Evolutionary conservation across 2,888 invertebrate genomes (phyloP), one percentile per base, ranked within the genome.

Genomic region (Phania funesta): DNA sequence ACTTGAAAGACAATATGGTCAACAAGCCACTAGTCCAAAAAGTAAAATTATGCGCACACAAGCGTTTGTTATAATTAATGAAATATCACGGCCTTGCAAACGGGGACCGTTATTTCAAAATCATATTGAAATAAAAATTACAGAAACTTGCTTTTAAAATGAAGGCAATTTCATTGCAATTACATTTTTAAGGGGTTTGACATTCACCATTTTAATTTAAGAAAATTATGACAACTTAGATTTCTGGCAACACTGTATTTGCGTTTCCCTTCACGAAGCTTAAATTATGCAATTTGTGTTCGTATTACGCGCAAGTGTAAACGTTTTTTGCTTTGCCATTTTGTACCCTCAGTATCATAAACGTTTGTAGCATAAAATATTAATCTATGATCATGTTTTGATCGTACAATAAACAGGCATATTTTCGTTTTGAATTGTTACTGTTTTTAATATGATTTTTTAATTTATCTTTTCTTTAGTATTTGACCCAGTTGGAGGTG

Each of bases 401-500:
- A 70, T 52, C 58, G 41, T 76, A 38, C 50, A 18, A 38, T 38
- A 13, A 13, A 2, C 35, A 38, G n/a, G n/a, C n/a, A n/a, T n/a
- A n/a, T n/a, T n/a, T 38, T 13, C 11, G 11, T 38, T 38, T 13
- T n/a, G n/a, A 38, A 4, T 38, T 38, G n/a, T 38, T 38, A 38
- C n/a, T 82, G 77, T 68, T 65, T 80, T 64, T 92, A 93, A 24
- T 13, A 56, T 58, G 22, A 8, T 38, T 35, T 64, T 18, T 18
- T 48, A 44, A 41, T 9, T 41, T 65, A 4, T 56, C 13, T 62
- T 58, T 68, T 38, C 22, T 58, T 22, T 92, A 96, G 96, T 95
- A 95, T 89, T 91, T 96, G 84, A 95, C 95, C 54, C 95, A 96
- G 85, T 90, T 97, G 88, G 96, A 97, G 88, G 94, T 97, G 65